Base-by-base conservation (phyloP, 2,113 vertebrate genomes). In the Mystacornis crossleyi region DNA sequence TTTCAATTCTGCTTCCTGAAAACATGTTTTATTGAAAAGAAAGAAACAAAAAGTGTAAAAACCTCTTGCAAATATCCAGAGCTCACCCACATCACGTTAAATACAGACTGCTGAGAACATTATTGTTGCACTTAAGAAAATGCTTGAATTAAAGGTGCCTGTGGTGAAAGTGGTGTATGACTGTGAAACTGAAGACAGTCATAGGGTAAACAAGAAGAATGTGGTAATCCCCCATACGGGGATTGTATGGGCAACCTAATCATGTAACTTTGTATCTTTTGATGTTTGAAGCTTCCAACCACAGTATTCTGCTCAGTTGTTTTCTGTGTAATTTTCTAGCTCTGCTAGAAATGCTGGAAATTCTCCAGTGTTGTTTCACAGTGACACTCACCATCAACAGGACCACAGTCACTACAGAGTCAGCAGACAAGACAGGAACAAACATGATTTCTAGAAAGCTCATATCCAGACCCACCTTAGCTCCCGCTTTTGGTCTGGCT, bases 1-100 rank as follows among this genome's bases (percentile, higher is more conserved):
- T 67, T 94, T 83, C 67, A 53, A 9, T 66, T 66, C 66, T 64
- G 55, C 10, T 74, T 77, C 75, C 90, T 89, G 72, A 86, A 83
- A 86, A 86, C 23, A 53, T 3, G 34, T 62, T 93, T 86, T 81
- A 70, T 34, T 91, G 71, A 72, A 84, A 81, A 64, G 36, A 62
- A 40, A 79, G 14, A 55, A 93, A 70, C 33, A 75, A 69, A 65
- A 81, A 93, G 42, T 24, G 14, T 40, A 67, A 89, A 86, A 92
- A 54, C 17, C 34, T 69, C 61, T 69, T 60, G 55, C 65, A 81
- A 86, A 50, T 36, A 70, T 21, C 51, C 69, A 40, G 31, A 73
- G 64, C 69, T 92, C 64, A 66, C 54, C 38, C 33, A 31, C 54
- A 38, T 33, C 1, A 2, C 8, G 14, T 38, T 89, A 70, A 69